Base-by-base conservation (phyloP, 1,140 invertebrate genomes). In the Musca vetustissima region DNA sequence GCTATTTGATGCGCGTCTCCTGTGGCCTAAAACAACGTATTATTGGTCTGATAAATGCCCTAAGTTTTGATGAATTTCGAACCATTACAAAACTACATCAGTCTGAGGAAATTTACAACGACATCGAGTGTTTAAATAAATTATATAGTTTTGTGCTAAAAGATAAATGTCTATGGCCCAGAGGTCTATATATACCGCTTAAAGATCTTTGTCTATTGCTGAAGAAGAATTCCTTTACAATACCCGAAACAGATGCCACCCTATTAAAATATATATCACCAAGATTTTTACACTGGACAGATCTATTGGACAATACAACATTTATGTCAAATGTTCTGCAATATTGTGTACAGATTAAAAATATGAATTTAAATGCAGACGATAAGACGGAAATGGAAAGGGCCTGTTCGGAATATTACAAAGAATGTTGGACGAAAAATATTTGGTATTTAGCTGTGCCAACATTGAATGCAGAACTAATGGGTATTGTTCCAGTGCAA, bases 181-280 rank as follows among this genome's bases (percentile, higher is more conserved):
- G 9, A 13, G 36, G 19, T 13, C 17, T 61, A 8, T 61, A 19
- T 43, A 61, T 61, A 43, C 32, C 28, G 4, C 3, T 61, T 1
- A 17, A 61, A 36, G 17, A 61, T 36, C 13, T 61, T 7, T 61
- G 57, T 36, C 8, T 36, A 9, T 21, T 61, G 17, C 21, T 61
- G 17, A n/a, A 61, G 1, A 36, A 2, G 15, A 36, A 61, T 13
- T 43, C 36, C 6, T 43, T 43, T 13, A 61, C 32, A 4, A 61
- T 61, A 21, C 25, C 6, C 17, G 17, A 36, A 17, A 21, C 4
- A 6, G 19, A 61, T 43, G 11, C 28, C 1, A 61, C 28, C 2
- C 32, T 61, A 32, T 36, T 61, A 15, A 36, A 17, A 11, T 14
- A 50, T 50, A 32, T 66, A 25, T 68, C 66, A 24, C 66, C 66